Base-by-base conservation (phyloP, 1,140 invertebrate genomes). In the Laupala kohalensis region DNA sequence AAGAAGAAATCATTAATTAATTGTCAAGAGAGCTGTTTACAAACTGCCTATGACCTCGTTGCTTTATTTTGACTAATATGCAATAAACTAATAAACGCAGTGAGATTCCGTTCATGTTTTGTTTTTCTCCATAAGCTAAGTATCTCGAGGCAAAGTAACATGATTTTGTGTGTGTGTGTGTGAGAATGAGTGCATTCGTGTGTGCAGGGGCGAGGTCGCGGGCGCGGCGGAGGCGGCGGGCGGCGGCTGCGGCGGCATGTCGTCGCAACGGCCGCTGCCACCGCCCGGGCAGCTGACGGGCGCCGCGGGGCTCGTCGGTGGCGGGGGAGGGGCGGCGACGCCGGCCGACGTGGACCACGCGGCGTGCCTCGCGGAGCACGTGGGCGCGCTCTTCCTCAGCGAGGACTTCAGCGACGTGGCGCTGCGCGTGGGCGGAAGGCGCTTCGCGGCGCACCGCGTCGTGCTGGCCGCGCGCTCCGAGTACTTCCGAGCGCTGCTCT, bases 261-360 rank as follows among this genome's bases (percentile, higher is more conserved):
- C 9, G 9, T n/a, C n/a, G n/a, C n/a, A n/a, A n/a, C n/a, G n/a
- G n/a, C n/a, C n/a, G n/a, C n/a, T n/a, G n/a, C n/a, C 86, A 0
- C 84, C 99, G 74, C 98, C 98, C 0, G 92, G 97, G 84, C 97
- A 98, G 68, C 84, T 99, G 2, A 91, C 96, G 81, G 90, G 92
- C 73, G 99, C 97, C 97, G 98, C 99, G 79, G 89, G 90, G 77
- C 83, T 88, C 71, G 87, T 84, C 72, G 67, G 65, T 23, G 25
- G 74, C 12, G 30, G 69, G 28, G 69, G 25, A 24, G 27, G 69
- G 19, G 25, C 26, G 6, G 78, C 76, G 74, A 79, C 73, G 28
- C 70, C 81, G 68, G 84, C 84, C 63, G 84, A 86, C 73, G 84
- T 87, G 74, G 83, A 87, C 73, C 86, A 88, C 76, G 83, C 77